Evolutionary conservation across 2,888 invertebrate species (phyloP).

Genomic region (Nysson spinosus): DNA sequence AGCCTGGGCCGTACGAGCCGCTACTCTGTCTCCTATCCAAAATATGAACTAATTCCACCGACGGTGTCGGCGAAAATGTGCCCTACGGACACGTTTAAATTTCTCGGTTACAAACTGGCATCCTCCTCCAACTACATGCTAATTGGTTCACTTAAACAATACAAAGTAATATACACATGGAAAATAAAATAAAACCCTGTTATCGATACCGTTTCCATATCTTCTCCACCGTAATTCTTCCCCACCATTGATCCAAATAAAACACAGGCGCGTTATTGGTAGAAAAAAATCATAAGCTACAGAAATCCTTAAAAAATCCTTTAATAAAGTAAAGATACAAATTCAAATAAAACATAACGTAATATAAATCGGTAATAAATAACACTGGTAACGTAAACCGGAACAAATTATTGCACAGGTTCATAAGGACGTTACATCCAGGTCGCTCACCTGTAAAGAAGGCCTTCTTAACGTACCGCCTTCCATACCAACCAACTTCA

Average conservation of each 20-base stretch:
- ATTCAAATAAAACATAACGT: background rate
- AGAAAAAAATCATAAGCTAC: too few relatives aligned
- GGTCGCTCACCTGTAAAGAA: constrained; percentile 70
- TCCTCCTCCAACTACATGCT: too few relatives aligned
- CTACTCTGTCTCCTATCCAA: constrained; percentile 74
- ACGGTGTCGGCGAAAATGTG: constrained; percentile 75
- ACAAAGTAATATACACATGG: too few relatives aligned
- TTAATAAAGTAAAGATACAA: constrained; percentile 5
- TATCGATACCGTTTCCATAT: too few relatives aligned
- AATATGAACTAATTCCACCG: constrained; percentile 74
- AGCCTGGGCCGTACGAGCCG: constrained; percentile 73
- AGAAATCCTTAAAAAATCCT: too few relatives aligned
- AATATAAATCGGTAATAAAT: background rate
- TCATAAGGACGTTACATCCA: constrained; percentile 29
- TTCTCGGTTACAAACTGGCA: background rate
- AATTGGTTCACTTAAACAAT: too few relatives aligned
- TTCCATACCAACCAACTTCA: constrained; percentile 75
- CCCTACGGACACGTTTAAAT: constrained; percentile 57
- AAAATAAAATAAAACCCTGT: too few relatives aligned
- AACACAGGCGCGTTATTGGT: too few relatives aligned
- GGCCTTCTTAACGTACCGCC: constrained; percentile 72
- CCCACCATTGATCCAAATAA: too few relatives aligned
- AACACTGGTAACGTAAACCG: background rate
- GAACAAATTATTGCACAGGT: background rate
- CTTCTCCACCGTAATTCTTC: too few relatives aligned